These are phyloP conservation scores for Geopemphigus sp. DNA, from an alignment of 1,140 invertebrate species.

Conservation along the genomic window DNA sequence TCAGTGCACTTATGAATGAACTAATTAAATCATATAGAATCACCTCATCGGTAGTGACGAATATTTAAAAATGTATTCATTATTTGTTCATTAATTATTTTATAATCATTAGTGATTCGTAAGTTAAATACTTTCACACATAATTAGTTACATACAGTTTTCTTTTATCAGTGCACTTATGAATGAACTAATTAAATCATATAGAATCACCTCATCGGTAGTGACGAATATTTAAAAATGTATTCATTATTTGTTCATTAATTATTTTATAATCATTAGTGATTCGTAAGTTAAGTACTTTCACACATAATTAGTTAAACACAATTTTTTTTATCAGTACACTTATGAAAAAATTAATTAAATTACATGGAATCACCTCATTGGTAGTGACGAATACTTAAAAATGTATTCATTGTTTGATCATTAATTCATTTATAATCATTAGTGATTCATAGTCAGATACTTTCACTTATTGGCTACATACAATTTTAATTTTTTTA, in stretches of 20 bases:
- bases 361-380: neutral
- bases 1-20: neutral
- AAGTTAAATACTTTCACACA: no score
- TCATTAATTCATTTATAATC: neutral
- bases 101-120: neutral
- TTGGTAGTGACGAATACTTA: conserved; percentile 15
- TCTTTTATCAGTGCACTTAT: neutral
- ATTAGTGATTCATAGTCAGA: neutral
- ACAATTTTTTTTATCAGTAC: neutral
- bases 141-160: neutral
- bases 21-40: neutral
- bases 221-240: conserved; percentile 2
- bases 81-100: neutral
- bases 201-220: no score
- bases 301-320: neutral
- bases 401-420: neutral
- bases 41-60: conserved; percentile 27
- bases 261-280: conserved; percentile 7
- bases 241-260: conserved; percentile 15
- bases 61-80: neutral
- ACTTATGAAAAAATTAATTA: neutral
- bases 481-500: no score
- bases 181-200: no score
- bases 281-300: neutral
- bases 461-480: neutral